Conservation (phyloP, 1,140 invertebrate genomes). For the Ceratoteleas bidentatus region DNA sequence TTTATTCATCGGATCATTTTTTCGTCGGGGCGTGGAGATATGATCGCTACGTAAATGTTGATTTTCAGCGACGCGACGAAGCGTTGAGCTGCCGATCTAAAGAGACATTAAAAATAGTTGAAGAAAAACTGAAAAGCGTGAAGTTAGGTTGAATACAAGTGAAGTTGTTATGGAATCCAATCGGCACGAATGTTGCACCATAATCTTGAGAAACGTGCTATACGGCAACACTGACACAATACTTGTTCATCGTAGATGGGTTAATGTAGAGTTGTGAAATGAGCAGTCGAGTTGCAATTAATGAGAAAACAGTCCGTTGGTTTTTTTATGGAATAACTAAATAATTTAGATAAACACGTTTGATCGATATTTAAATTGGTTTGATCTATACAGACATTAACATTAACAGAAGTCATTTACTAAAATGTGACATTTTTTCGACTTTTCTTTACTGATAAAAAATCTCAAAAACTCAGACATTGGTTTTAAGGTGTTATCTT, state of each 20-base stretch:
- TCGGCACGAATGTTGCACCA: constrained; percentile 31
- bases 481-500: no score
- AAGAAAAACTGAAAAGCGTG: constrained; percentile 2
- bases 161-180: constrained; percentile 29
- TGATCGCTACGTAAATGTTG: no score
- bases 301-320: constrained; percentile 8
- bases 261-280: constrained; percentile 44
- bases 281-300: constrained; percentile 12
- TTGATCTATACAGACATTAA: no score
- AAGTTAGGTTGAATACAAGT: constrained; percentile 12
- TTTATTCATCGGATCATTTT: not conserved
- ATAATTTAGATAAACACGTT: constrained; percentile 1
- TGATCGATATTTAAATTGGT: no score
- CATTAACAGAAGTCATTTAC: no score
- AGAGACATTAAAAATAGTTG: not conserved
- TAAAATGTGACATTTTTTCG: no score
- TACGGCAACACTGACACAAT: constrained; percentile 29
- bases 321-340: constrained; percentile 26
- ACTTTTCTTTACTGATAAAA: no score
- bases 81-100: not conserved
- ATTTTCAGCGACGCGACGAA: not conserved
- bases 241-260: constrained; percentile 23
- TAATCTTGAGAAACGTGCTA: constrained; percentile 26
- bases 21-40: no score
- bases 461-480: no score